phyloP scores from a whole-genome alignment of 1,140 invertebrate species.

The Chrysopa pallens region DNA sequence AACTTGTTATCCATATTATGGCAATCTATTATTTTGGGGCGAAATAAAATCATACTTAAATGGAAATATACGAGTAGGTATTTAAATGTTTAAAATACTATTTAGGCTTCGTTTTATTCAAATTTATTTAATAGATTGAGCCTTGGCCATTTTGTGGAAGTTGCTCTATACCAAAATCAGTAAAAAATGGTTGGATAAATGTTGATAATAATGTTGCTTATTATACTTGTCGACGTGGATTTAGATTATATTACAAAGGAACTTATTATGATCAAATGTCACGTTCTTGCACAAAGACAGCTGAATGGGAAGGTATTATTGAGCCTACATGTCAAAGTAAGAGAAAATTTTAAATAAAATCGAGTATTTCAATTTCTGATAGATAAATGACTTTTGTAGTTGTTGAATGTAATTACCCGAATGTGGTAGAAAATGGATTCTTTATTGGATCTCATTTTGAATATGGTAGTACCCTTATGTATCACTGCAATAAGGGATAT shows the following conservation, averaged over 20 bases:
- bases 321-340: slow-evolving; percentile 28
- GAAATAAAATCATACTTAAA: slow-evolving; percentile 32
- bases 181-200: slow-evolving; percentile 23
- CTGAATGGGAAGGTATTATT: slow-evolving; percentile 28
- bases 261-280: not conserved
- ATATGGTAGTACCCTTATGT: slow-evolving; percentile 28
- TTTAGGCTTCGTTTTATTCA: not conserved
- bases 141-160: slow-evolving; percentile 28
- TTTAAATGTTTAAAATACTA: not conserved
- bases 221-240: slow-evolving; percentile 33
- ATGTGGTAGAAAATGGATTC: slow-evolving; percentile 1
- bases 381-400: slow-evolving; percentile 1
- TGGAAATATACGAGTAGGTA: slow-evolving; percentile 31
- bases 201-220: slow-evolving; percentile 16
- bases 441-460: slow-evolving; percentile 17
- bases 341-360: too few species aligned
- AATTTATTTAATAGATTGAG: slow-evolving; percentile 17
- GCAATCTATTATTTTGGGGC: slow-evolving; percentile 39
- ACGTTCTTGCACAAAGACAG: slow-evolving; percentile 26
- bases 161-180: slow-evolving; percentile 25
- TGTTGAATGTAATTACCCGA: slow-evolving; percentile 2
- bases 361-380: too few species aligned
- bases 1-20: slow-evolving; percentile 32
- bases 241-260: slow-evolving; percentile 24
- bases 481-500: slow-evolving; percentile 26